Base-by-base conservation (phyloP, 2,888 invertebrate genomes). In the Dicyrtoma fusca region DNA sequence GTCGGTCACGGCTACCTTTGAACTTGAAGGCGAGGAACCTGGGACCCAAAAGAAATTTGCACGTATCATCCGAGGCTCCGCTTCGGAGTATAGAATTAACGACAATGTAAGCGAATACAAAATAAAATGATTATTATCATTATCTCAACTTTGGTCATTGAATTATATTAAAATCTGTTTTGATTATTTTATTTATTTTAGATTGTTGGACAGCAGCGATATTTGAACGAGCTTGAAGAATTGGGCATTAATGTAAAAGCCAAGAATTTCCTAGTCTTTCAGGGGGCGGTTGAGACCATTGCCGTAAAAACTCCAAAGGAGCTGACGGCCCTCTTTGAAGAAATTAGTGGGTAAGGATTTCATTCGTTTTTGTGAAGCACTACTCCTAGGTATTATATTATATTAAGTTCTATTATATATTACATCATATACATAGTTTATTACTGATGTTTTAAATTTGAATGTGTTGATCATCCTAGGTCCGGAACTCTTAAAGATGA, bases 231-330 rank as follows among this genome's bases (percentile, higher is more conserved):
- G 83, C 85, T 99, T 80, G 98, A 98, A 85, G 92, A 92, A 81
- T 87, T 99, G 65, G 94, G 97, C 51, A 98, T 99, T 81, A 96
- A 98, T 84, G 97, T 97, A 44, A 99, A 99, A 84, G 98, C 97
- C 0, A 98, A 98, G 84, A 99, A 99, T 84, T 99, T 99, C 84
- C 86, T 99, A 57, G 99, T 99, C 6, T 99, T 98, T 84, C 99
- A 99, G 89, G 99, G 99, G 0, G 97, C 97, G 0, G 97, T 99
- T 0, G 99, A 99, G 84, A 96, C 94, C 71, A 97, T 99, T 81
- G 99, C 99, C 13, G 99, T 99, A 97, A 99, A 99, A 86, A 98
- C 96, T 85, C 97, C 99, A 0, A 98, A 98, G 83, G 99, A 99
- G 84, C 89, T 98, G 82, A 98, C 98, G 0, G 90, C 91, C 0